Evolutionary conservation across 2,113 vertebrate genomes (phyloP).

Genomic region (Malaclemys terrapin): DNA sequence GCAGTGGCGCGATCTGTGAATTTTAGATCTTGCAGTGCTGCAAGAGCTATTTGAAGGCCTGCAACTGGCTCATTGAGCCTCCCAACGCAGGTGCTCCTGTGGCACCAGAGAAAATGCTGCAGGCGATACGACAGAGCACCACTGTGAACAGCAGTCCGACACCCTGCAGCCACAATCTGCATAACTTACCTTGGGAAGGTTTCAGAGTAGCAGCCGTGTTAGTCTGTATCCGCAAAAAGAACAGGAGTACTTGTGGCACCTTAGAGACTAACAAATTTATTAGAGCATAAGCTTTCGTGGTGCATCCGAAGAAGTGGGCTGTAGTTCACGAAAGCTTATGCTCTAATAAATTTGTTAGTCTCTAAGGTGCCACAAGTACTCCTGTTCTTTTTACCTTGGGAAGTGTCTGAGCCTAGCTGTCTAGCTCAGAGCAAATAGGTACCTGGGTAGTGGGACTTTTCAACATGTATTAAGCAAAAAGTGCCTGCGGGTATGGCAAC

Average conservation of each 20-base stretch:
- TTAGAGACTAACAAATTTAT: no score
- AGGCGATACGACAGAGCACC: neutral
- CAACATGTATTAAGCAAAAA: neutral
- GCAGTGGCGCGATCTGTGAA: neutral
- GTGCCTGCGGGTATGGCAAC: neutral
- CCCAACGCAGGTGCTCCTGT: fast-evolving
- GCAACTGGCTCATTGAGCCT: neutral
- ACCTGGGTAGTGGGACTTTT: neutral
- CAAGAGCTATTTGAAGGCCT: neutral
- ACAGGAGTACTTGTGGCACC: no score
- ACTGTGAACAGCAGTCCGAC: neutral
- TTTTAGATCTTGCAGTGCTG: neutral
- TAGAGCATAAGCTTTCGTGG: no score
- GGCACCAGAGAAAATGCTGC: neutral
- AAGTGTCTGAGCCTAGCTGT: fast-evolving
- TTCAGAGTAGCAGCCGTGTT: no score
- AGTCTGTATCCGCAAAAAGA: no score
- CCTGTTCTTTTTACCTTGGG: neutral
- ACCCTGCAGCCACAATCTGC: neutral
- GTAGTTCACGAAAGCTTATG: no score
- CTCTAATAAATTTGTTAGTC: no score
- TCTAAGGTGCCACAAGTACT: no score
- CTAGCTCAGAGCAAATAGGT: neutral
- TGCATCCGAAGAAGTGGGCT: no score
- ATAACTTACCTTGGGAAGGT: neutral